Conservation (phyloP, 2,888 invertebrate genomes). For the Volucella inflata region DNA sequence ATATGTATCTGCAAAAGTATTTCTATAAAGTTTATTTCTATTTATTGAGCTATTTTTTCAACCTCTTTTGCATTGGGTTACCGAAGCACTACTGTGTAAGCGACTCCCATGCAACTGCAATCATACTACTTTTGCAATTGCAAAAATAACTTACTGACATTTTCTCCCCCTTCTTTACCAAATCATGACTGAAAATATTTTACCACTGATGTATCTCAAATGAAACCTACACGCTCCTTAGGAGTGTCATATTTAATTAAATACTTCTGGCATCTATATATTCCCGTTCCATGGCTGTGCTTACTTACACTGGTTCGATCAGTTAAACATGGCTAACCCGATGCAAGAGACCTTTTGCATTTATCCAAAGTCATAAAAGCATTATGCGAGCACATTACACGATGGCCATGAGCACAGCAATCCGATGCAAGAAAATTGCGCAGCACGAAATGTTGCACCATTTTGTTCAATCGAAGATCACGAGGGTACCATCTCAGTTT, state of each 20-base stretch:
- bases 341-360: constrained; percentile 55
- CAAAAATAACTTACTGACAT: too few species aligned
- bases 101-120: too few species aligned
- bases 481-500: constrained; percentile 31
- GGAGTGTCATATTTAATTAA: constrained; percentile 53
- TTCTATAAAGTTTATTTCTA: too few species aligned
- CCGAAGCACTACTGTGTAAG: too few species aligned
- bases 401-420: constrained; percentile 30
- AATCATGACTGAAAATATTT: not conserved
- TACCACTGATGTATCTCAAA: constrained; percentile 5
- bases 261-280: not conserved
- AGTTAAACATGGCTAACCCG: constrained; percentile 24
- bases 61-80: too few species aligned
- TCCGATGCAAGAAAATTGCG: constrained; percentile 8
- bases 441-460: constrained; percentile 42
- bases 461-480: constrained; percentile 61
- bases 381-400: constrained; percentile 42
- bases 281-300: constrained; percentile 22
- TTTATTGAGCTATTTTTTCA: too few species aligned
- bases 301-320: constrained; percentile 20
- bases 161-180: not conserved
- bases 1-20: too few species aligned
- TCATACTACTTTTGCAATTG: too few species aligned
- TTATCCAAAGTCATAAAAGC: constrained; percentile 58
- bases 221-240: constrained; percentile 12